Percentiles rank a stretch among this genome's conserved stretches.
These are phyloP conservation scores for Lutraria lutraria DNA, from an alignment of 2,888 invertebrate species.

Conservation along the genomic window DNA sequence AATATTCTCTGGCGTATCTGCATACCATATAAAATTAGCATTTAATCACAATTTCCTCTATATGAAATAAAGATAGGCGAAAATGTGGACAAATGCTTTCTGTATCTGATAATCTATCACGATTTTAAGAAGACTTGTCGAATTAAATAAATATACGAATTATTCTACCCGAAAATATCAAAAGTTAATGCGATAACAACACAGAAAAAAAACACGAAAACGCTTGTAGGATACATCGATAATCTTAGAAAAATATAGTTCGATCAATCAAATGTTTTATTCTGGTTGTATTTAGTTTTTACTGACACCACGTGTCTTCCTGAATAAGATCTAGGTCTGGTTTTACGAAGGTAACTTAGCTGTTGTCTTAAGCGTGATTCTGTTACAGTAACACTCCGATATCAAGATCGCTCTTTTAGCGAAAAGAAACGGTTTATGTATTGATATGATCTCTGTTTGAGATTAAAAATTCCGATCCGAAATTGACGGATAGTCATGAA, in stretches of 20 bases:
- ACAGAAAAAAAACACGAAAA: neutral
- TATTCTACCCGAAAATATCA: neutral
- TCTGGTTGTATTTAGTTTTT: neutral
- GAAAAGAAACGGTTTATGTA: too few species aligned
- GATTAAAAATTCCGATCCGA: too few species aligned
- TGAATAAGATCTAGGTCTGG: neutral
- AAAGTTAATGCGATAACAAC: neutral
- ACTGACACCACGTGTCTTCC: neutral
- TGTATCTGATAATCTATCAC: neutral
- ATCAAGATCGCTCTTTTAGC: too few species aligned
- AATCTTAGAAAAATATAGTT: neutral
- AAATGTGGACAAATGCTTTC: neutral
- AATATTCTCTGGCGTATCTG: too few species aligned
- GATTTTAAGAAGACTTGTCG: neutral
- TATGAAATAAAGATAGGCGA: too few species aligned
- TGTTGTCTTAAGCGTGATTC: too few species aligned
- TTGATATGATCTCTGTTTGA: too few species aligned
- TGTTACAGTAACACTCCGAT: too few species aligned
- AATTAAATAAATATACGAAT: neutral
- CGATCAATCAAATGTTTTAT: neutral
- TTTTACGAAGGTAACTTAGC: too few species aligned
- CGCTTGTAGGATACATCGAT: neutral
- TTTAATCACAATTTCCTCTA: too few species aligned
- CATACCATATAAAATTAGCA: too few species aligned
- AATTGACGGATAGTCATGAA: too few species aligned